A percentile compares a stretch with the other conserved stretches of the same genome.
Evolutionary conservation across 2,888 invertebrate species (phyloP).

Genomic region (Drosophila anomalata): DNA sequence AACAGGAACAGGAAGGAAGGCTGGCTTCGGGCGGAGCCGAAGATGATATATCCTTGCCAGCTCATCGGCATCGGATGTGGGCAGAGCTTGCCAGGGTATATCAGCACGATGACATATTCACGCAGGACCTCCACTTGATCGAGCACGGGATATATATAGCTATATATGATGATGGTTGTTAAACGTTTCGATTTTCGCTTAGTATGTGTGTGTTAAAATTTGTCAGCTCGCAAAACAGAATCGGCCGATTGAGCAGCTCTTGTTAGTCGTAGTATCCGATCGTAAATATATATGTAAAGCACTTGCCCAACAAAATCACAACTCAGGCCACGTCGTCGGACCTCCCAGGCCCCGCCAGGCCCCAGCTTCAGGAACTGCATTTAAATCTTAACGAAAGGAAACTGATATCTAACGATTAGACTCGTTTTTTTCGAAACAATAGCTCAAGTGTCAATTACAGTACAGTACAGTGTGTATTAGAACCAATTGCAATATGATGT

Average conservation of each 20-base stretch:
- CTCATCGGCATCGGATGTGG: no score
- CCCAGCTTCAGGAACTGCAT: slow-evolving; percentile 33
- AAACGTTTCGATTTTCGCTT: slow-evolving; percentile 50
- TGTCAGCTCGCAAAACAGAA: slow-evolving; percentile 31
- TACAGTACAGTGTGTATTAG: slow-evolving; percentile 4
- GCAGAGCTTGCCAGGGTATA: no score
- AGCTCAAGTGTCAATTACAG: slow-evolving; percentile 32
- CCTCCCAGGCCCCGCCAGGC: background rate
- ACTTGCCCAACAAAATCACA: slow-evolving; percentile 42
- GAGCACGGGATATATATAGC: slow-evolving; percentile 10
- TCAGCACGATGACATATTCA: slow-evolving; percentile 10
- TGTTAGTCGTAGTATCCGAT: slow-evolving; percentile 41
- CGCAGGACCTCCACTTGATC: slow-evolving; percentile 36
- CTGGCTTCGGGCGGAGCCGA: no score
- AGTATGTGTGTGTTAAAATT: slow-evolving; percentile 57
- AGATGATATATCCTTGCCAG: no score
- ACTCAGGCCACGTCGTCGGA: slow-evolving; percentile 6
- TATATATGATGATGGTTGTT: slow-evolving; percentile 35
- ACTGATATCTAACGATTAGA: background rate
- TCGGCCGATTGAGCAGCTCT: slow-evolving; percentile 15
- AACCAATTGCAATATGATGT: slow-evolving; percentile 28
- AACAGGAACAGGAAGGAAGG: background rate
- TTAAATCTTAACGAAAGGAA: slow-evolving; percentile 12
- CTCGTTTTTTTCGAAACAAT: slow-evolving; percentile 10
- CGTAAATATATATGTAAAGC: slow-evolving; percentile 23